Evolutionary conservation across 2,113 vertebrate genomes (phyloP).

Genomic region (Syrmaticus mikado): DNA sequence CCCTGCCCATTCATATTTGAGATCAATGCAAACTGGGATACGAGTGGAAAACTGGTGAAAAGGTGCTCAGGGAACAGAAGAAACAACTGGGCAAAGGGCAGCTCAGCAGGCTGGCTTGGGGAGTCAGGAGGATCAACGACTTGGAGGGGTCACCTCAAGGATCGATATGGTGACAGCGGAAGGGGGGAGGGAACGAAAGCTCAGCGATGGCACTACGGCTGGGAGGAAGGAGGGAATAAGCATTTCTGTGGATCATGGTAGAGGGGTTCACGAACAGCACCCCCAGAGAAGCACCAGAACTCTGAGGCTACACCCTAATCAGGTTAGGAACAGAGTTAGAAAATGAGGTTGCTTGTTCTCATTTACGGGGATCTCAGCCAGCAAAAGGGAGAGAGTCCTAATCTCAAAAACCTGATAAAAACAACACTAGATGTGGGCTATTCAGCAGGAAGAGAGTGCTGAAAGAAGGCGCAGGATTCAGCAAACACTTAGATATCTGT

Average conservation of each 20-base stretch:
- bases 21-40: neutral
- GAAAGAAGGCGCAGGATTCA: neutral
- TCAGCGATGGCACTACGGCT: neutral
- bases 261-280: neutral
- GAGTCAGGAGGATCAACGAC: neutral
- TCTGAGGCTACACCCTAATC: neutral
- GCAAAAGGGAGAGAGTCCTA: neutral
- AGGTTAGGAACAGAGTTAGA: neutral
- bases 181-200: neutral
- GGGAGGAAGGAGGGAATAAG: neutral
- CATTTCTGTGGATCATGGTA: neutral
- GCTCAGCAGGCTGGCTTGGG: neutral
- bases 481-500: conserved; percentile 20
- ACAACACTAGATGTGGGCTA: neutral
- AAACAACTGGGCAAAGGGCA: neutral
- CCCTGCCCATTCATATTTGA: neutral
- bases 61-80: neutral
- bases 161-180: neutral
- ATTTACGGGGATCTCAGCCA: neutral
- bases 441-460: conserved; percentile 32
- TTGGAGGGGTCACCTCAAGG: neutral
- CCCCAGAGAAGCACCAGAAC: neutral
- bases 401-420: conserved; percentile 38
- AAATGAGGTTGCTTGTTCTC: neutral
- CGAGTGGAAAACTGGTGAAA: neutral